These are phyloP conservation scores for Morbakka virulenta DNA, from an alignment of 30 jellyfish, hydroid and myxozoan species.

Conservation along the genomic window DNA sequence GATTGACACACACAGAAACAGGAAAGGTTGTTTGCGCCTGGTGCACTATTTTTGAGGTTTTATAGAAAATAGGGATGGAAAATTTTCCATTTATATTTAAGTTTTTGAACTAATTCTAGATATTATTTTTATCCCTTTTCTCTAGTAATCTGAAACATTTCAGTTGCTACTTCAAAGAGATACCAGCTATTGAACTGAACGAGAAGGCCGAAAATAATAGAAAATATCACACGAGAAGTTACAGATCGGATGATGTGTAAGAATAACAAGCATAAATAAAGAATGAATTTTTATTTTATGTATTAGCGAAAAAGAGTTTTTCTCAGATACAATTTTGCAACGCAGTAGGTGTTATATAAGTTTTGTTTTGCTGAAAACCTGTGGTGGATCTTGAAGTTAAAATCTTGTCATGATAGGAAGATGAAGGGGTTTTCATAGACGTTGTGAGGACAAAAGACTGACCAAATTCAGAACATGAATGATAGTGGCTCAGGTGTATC, in stretches of 20 bases:
- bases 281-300: too few relatives aligned
- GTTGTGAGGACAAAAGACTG: too few relatives aligned
- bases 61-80: neutral
- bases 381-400: too few relatives aligned
- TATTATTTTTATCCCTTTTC: neutral
- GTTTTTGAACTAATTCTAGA: neutral
- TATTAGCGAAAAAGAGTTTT: too few relatives aligned
- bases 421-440: too few relatives aligned
- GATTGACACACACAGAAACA: too few relatives aligned
- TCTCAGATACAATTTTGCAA: too few relatives aligned
- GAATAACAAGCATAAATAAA: constrained; percentile 3
- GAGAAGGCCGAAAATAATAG: constrained; percentile 56
- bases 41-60: neutral
- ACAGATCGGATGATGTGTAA: constrained; percentile 89
- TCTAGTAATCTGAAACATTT: constrained; percentile 87
- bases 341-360: too few relatives aligned
- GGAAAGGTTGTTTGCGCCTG: neutral
- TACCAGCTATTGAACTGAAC: constrained; percentile 91
- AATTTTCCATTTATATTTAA: neutral
- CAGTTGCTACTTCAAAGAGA: constrained; percentile 94
- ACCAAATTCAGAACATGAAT: too few relatives aligned
- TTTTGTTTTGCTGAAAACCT: too few relatives aligned
- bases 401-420: too few relatives aligned
- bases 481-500: too few relatives aligned
- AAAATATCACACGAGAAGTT: constrained; percentile 88